Conservation (phyloP, 2,797 vertebrate genomes). For the Numenius phaeopus region DNA sequence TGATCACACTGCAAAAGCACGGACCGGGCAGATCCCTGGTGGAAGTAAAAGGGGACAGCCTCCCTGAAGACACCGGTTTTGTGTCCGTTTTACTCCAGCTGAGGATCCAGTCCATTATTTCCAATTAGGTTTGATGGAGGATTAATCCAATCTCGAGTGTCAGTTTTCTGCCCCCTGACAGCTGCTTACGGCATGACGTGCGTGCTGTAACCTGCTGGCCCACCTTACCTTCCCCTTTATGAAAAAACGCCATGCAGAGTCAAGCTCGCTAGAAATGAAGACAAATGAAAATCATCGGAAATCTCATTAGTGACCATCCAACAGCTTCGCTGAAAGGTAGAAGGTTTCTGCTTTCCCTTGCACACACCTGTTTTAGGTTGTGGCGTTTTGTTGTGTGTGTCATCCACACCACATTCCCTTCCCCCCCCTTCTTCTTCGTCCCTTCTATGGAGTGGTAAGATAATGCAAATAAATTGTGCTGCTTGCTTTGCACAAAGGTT, state of each 20-base stretch:
- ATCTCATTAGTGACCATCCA: slow-evolving; percentile 61
- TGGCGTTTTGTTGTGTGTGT: neutral
- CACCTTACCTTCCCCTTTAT: neutral
- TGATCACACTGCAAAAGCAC: fast-evolving
- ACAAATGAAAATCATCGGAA: slow-evolving; percentile 54
- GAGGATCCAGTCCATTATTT: slow-evolving; percentile 52
- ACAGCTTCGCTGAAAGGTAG: neutral
- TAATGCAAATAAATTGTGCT: neutral
- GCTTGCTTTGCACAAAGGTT: neutral
- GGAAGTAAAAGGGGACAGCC: neutral
- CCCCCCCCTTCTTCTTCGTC: neutral
- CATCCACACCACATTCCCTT: neutral
- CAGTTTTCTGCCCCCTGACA: slow-evolving; percentile 41
- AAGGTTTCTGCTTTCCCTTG: neutral
- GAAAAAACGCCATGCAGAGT: slow-evolving; percentile 19
- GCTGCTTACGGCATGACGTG: neutral
- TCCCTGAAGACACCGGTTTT: neutral
- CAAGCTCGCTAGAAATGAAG: slow-evolving; percentile 26
- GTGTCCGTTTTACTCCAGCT: neutral
- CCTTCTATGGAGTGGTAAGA: neutral
- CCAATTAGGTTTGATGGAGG: slow-evolving; percentile 33
- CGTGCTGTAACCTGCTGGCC: neutral
- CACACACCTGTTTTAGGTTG: neutral
- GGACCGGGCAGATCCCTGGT: fast-evolving
- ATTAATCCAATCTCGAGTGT: slow-evolving; percentile 9